Conservation (phyloP, 2,797 vertebrate genomes). For the Chelmon rostratus region DNA sequence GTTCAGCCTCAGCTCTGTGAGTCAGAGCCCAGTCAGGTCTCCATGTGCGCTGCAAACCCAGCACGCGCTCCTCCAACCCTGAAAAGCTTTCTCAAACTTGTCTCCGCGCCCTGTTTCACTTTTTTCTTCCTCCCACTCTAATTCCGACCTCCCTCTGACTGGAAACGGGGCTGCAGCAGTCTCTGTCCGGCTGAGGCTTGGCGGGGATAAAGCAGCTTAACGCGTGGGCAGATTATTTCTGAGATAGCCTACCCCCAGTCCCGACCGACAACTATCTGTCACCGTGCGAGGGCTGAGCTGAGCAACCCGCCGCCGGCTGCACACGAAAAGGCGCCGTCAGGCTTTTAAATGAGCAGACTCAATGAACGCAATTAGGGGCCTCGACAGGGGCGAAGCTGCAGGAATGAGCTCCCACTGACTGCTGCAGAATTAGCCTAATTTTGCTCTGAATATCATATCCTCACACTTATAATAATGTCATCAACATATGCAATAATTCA, state of each 20-base stretch:
- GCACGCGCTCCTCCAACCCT: slow-evolving; percentile 4
- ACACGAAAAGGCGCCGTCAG: slow-evolving; percentile 33
- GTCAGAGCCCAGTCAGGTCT: slow-evolving; percentile 36
- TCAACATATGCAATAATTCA: too few species aligned
- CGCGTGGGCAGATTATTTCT: slow-evolving; percentile 83
- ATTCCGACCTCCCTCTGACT: slow-evolving; percentile 37
- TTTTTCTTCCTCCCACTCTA: slow-evolving; percentile 41
- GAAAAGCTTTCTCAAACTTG: slow-evolving; percentile 26
- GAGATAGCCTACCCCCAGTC: slow-evolving; percentile 72
- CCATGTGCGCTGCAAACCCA: slow-evolving; percentile 26
- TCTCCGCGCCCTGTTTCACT: slow-evolving; percentile 46
- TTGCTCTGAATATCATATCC: too few species aligned
- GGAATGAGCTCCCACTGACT: not conserved
- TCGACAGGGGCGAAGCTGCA: slow-evolving; percentile 30
- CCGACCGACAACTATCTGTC: slow-evolving; percentile 57
- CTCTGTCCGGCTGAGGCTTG: slow-evolving; percentile 65
- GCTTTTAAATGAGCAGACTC: slow-evolving; percentile 46
- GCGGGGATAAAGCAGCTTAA: slow-evolving; percentile 82
- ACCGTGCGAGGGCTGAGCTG: slow-evolving; percentile 45
- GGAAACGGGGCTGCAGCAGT: slow-evolving; percentile 51
- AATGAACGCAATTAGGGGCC: slow-evolving; percentile 31
- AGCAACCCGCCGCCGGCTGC: slow-evolving; percentile 9
- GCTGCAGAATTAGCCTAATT: too few species aligned
- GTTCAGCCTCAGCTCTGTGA: slow-evolving; percentile 35
- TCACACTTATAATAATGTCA: too few species aligned